Evolutionary conservation across 2,888 invertebrate species (phyloP), one percentile per base, ranked within the genome.

Genomic region (Azorinus chamasolen): DNA sequence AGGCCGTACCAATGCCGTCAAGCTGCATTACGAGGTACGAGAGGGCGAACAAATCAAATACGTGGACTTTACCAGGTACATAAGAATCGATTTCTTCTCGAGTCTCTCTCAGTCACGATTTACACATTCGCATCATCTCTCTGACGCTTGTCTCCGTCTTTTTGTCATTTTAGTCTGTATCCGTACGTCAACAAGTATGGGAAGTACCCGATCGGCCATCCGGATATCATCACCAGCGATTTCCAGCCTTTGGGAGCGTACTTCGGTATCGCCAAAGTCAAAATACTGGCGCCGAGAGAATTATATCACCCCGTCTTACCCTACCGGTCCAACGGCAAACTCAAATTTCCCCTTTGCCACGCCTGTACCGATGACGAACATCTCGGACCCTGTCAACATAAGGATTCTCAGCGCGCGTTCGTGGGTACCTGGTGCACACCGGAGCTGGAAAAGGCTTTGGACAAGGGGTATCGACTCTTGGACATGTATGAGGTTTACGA

Each of bases 301-400:
- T 64, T 91, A 8, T 92, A 83, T 61, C 87, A 87, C 53, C 91
- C 90, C 0, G 89, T 91, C 0, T 64, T 92, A 16, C 91, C 92
- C 0, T 62, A 75, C 3, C 79, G 83, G 64, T 83, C 87, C 50
- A 82, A 88, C 51, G 78, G 79, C 87, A 50, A 82, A 88, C 51
- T 76, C 79, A 85, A 90, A 75, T 93, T 93, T 82, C 76, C 86
- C 1, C 37, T 93, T 2, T 93, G 93, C 83, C 68, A 85, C 10
- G 83, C 79, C 0, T 83, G 80, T 61, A 70, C 37, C 1, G 87
- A 91, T 37, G 75, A 55, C 20, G 45, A 85, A 48, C 68, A 78
- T 53, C 78, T 85, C 41, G 45, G 64, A 2, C 25, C 57, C 2
- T 93, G 93, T 66, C 27, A n/a, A 2, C 91, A 93, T 69, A 76